Percentiles rank a stretch among this genome's conserved stretches.
These are phyloP conservation scores for Troides helena DNA, from an alignment of 2,888 invertebrate species.

Conservation along the genomic window DNA sequence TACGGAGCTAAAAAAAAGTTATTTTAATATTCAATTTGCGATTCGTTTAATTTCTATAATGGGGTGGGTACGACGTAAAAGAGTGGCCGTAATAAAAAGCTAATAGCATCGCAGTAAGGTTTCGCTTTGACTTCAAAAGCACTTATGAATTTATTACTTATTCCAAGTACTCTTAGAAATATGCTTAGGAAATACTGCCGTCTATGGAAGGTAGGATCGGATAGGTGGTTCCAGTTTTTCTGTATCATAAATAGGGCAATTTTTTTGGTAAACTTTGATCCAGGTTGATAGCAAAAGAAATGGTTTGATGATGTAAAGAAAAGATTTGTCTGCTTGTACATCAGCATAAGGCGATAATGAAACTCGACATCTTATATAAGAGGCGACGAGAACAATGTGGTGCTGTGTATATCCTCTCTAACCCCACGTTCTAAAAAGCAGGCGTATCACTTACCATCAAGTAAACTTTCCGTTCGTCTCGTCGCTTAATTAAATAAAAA, in stretches of 20 bases:
- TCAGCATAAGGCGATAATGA: no score
- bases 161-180: background rate
- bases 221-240: background rate
- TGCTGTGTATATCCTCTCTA: no score
- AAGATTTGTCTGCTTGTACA: no score
- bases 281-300: no score
- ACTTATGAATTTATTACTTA: conserved; percentile 25
- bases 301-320: no score
- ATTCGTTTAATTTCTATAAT: conserved; percentile 8
- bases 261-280: no score
- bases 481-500: no score
- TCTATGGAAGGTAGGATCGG: background rate
- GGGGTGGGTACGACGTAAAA: conserved; percentile 1
- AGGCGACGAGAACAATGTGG: no score
- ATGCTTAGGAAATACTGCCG: background rate
- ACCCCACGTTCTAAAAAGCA: no score
- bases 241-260: background rate
- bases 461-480: no score
- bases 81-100: conserved; percentile 10
- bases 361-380: no score
- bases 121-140: conserved; percentile 22
- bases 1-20: background rate
- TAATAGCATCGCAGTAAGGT: conserved; percentile 22
- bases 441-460: no score
- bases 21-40: background rate